Base-by-base conservation (phyloP, 1,140 invertebrate species). In the Caenorhabditis elegans region DNA sequence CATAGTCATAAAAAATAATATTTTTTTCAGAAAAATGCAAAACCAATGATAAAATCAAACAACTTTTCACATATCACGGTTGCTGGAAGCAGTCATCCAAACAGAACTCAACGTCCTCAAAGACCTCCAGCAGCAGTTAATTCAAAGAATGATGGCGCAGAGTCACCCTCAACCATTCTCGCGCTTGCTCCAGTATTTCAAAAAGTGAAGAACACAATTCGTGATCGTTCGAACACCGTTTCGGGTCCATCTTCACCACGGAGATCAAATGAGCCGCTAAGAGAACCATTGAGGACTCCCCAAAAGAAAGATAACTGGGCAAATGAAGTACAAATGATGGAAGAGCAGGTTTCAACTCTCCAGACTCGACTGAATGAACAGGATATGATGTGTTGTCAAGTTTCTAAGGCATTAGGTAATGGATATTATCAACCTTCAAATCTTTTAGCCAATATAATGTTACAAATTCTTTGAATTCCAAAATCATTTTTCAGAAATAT, bases 51-150 rank as follows among this genome's bases (percentile, higher is more conserved):
- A 5, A 53, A 49, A 15, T n/a, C 36, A 10, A 81, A 76, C 28
- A 83, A 83, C 26, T 83, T 83, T 36, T 76, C 78, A 8, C 46
- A 70, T 43, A 76, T 83, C 36, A 83, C 82, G 13, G 36, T 86
- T 31, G 60, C 86, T 19, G 86, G 86, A 15, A 78, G 79, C 24
- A 79, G 77, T 24, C 85, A 88, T 78, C 86, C 86, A 34, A 87
- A 88, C 53, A 76, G 55, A 53, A 24, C 47, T 22, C 46, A 60
- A 34, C 47, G 49, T 28, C 80, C n/a, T 15, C 78, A 22, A 49
- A 83, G 31, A 84, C 80, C 65, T 31, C 47, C 24, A 82, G 78
- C 53, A 17, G 2, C 78, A 49, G 43, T 78, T 75, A 28, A 51
- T 13, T 24, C 13, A 28, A 48, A 49, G 51, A 49, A 46, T 3